Base-by-base conservation (phyloP, 2,113 vertebrate genomes). In the Rallus limicola region DNA sequence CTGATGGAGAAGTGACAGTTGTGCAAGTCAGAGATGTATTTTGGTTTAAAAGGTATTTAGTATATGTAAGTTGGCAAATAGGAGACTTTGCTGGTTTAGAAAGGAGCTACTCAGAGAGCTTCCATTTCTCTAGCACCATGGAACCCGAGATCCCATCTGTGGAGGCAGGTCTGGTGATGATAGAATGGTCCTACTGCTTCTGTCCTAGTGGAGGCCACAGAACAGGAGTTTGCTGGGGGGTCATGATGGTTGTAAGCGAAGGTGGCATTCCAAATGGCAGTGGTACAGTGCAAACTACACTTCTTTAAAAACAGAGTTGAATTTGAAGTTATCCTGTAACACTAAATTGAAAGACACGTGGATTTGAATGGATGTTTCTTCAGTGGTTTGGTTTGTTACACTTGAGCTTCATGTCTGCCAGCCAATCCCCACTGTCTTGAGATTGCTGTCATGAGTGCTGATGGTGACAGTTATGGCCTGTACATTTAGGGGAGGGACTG, bases 21-120 rank as follows among this genome's bases (percentile, higher is more conserved):
- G 0, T 34, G 62, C 48, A 19, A 0, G 11, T 1, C 36, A 29
- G 46, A 33, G 42, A 6, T 13, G 24, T 2, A 6, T 16, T 3
- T 71, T 17, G 5, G 48, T 9, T 82, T 69, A 38, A 33, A 48
- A 90, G 4, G 36, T 26, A 0, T 33, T 59, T 11, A 20, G 10
- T 13, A 14, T 50, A 14, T 3, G 5, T 0, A 6, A 59, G 44
- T 13, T 7, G 18, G 50, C 24, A 56, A 38, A 5, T 6, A 46
- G 36, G 20, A 62, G 15, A 19, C 25, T 78, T 60, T 55, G 4
- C 24, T 68, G 65, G 6, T 50, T 60, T 34, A 36, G 56, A 40
- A 68, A 55, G 46, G 33, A 82, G 21, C 46, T 71, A 3, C 52
- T 63, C 3, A 2, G 53, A 42, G 53, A 67, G 44, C 2, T 81